Evolutionary conservation across 2,888 invertebrate genomes (phyloP), one percentile per base, ranked within the genome.

Genomic region (Noctua comes): DNA sequence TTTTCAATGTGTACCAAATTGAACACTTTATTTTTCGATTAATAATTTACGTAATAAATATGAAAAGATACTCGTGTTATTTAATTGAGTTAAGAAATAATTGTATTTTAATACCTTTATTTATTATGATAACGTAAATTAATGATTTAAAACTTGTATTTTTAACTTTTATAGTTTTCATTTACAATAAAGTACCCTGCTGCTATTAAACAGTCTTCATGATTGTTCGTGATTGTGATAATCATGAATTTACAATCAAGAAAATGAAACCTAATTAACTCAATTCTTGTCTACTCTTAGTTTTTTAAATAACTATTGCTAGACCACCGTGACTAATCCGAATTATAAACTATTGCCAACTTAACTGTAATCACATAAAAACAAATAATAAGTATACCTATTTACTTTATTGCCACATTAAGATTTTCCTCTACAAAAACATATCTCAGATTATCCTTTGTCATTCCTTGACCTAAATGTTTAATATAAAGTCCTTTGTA

Each of bases 401-500:
- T 65, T 74, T 71, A 80, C 54, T 76, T 84, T 80, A 80, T 74
- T 64, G 21, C 71, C 31, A 36, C 54, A 70, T 54, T 27, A 70
- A n/a, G 27, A 72, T 73, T 66, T 75, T 51, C 64, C 62, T 16
- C 18, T 18, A 16, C 80, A 71, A 76, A 74, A 82, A 76, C 57
- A 54, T 57, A 43, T n/a, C 27, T 84, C 62, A 59, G 57, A 84
- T 84, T 68, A 76, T 83, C 80, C 83, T 80, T 76, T 77, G 68
- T 82, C 31, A 71, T 74, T 79, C 87, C 82, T 83, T 86, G 83
- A 83, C 84, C 86, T 72, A 86, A 80, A 82, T 70, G 46, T 11
- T 74, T 77, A 82, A 66, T 76, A 76, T 54, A 36, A 80, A 74
- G 46, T 68, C 78, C 54, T 79, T 75, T 81, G 69, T 80, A 87